Evolutionary conservation across 1,140 invertebrate genomes (phyloP).

Genomic region (Ceratoteleas bidentatus): DNA sequence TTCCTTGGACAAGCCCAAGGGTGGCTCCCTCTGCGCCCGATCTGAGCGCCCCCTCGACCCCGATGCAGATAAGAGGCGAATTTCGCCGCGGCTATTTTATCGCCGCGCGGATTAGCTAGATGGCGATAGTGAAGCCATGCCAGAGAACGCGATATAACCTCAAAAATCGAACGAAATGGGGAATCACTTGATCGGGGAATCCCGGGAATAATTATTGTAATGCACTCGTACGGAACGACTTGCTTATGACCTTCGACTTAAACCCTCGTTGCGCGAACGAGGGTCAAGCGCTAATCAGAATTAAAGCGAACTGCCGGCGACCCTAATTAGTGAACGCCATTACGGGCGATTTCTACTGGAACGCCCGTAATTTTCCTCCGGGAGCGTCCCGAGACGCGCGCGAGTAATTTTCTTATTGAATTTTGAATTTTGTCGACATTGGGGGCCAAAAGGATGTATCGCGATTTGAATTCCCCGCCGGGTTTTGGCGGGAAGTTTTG

Average conservation of each 20-base stretch:
- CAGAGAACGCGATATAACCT: conserved; percentile 14
- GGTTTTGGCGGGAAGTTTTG: too few relatives aligned
- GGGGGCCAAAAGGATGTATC: too few relatives aligned
- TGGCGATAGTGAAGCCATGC: conserved; percentile 36
- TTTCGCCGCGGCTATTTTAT: conserved; percentile 41
- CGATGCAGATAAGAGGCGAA: conserved; percentile 47
- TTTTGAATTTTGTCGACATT: conserved; percentile 10
- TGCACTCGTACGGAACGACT: conserved; percentile 45
- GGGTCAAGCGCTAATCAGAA: conserved; percentile 72
- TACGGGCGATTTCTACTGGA: conserved; percentile 68
- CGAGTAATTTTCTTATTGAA: conserved; percentile 3
- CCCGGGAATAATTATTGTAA: conserved; percentile 50
- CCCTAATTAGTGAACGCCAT: conserved; percentile 73
- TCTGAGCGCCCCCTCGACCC: conserved; percentile 11
- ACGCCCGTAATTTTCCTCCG: neutral
- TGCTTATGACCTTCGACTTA: conserved; percentile 50
- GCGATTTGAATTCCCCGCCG: too few relatives aligned
- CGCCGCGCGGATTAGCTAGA: conserved; percentile 43
- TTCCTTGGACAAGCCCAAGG: conserved; percentile 51
- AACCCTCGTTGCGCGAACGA: conserved; percentile 54
- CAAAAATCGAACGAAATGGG: conserved; percentile 30
- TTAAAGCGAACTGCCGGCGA: conserved; percentile 71
- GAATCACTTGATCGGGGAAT: conserved; percentile 20
- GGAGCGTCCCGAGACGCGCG: too few relatives aligned
- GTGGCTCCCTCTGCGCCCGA: conserved; percentile 42